These are phyloP conservation scores for Amniataba percoides DNA, from an alignment of 2,797 vertebrate genomes.

Conservation along the genomic window DNA sequence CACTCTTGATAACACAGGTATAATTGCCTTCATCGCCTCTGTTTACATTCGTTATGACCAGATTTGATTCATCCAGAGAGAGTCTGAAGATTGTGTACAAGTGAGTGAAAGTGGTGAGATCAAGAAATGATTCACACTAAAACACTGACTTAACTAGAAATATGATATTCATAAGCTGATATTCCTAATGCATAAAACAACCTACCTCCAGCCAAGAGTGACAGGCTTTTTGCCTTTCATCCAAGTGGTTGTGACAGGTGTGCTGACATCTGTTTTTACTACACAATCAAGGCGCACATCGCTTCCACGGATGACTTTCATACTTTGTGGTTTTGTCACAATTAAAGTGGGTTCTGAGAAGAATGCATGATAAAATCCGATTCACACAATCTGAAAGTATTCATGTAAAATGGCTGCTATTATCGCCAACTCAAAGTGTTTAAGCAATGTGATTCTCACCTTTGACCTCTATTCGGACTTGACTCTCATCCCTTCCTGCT, in stretches of 20 bases:
- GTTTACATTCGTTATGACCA: conserved; percentile 91
- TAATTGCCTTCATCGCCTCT: conserved; percentile 94
- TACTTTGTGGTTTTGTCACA: conserved; percentile 88
- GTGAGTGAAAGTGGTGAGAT: background rate
- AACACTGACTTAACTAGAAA: background rate
- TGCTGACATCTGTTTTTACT: conserved; percentile 88
- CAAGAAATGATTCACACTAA: background rate
- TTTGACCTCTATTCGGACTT: conserved; percentile 96
- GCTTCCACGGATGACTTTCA: conserved; percentile 88
- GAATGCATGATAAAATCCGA: background rate
- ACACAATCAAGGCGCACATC: conserved; percentile 91
- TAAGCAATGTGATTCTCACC: conserved; percentile 80
- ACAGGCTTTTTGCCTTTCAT: conserved; percentile 89
- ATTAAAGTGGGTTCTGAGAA: conserved; percentile 91
- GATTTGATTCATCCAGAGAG: conserved; percentile 92
- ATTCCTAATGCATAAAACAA: background rate
- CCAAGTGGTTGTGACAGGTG: conserved; percentile 90
- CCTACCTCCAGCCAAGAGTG: conserved; percentile 90
- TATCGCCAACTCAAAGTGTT: background rate
- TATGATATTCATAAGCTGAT: too few species aligned
- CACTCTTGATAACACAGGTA: conserved; percentile 92
- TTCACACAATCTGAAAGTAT: background rate
- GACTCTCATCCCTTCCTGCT: conserved; percentile 93
- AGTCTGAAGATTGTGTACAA: conserved; percentile 82
- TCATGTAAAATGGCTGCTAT: background rate